These are phyloP conservation scores for Agriopis leucophaearia DNA, from an alignment of 2,888 invertebrate species.

Conservation along the genomic window DNA sequence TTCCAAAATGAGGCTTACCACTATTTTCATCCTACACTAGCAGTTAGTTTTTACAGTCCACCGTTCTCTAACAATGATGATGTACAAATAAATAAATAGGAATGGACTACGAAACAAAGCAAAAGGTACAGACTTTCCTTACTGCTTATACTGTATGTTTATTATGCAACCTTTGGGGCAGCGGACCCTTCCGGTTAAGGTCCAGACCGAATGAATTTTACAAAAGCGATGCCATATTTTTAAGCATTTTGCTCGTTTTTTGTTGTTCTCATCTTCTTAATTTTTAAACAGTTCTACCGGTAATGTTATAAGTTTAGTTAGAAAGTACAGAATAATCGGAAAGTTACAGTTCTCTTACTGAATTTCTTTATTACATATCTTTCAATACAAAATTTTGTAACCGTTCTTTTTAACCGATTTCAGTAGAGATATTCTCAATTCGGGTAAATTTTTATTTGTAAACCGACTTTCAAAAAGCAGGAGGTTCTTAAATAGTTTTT, in stretches of 20 bases:
- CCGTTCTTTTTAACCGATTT: too few relatives aligned
- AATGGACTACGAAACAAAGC: background rate
- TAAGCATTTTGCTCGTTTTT: conserved; percentile 23
- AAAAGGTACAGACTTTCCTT: background rate
- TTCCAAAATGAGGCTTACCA: too few relatives aligned
- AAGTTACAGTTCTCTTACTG: background rate
- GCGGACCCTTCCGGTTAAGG: conserved; percentile 32
- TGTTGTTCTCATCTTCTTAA: conserved; percentile 14
- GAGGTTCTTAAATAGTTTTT: too few relatives aligned
- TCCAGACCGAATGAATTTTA: conserved; percentile 28
- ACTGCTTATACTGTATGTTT: conserved; percentile 14
- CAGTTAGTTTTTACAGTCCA: too few relatives aligned
- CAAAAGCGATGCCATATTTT: conserved; percentile 33
- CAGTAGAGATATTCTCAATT: too few relatives aligned
- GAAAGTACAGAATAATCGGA: background rate
- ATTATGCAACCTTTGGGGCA: conserved; percentile 19
- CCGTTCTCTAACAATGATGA: too few relatives aligned
- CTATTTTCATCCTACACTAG: too few relatives aligned
- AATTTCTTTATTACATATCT: too few relatives aligned
- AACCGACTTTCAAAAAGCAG: too few relatives aligned
- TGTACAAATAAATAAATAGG: too few relatives aligned
- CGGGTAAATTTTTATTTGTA: too few relatives aligned
- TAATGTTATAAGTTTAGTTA: conserved; percentile 16
- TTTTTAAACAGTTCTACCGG: conserved; percentile 15
- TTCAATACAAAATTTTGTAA: too few relatives aligned